Base-by-base conservation (phyloP, 2,888 invertebrate species). In the Venustoraphidia nigricollis region DNA sequence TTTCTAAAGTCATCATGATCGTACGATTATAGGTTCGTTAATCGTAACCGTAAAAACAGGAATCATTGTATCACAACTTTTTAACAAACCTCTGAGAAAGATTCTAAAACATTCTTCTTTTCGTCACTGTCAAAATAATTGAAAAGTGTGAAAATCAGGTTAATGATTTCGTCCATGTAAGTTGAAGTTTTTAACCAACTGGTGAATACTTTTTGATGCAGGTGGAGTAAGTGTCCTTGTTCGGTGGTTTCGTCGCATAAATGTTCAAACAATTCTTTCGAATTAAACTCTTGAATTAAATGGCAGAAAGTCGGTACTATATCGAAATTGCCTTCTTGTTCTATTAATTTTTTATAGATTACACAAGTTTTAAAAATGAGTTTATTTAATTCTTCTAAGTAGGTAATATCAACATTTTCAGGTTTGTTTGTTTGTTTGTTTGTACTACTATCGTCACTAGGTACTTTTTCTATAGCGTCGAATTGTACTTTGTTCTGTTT, bases 131-230 rank as follows among this genome's bases (percentile, higher is more conserved):
- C 61, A 54, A 82, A 60, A 53, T 77, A 72, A 36, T 67, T 66
- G 50, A 81, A 59, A 44, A 81, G 58, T 49, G 75, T 66, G 60
- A 86, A 83, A 43, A 79, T 66, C 10, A 85, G 65, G 56, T 81
- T 76, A 2, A 82, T 66, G 2, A 80, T 71, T 1, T 67, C 60
- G 44, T 72, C 70, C 0, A 67, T 66, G 1, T 27, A 3, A 1
- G 27, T 27, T 6, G 27, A 27, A 27, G 27, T 27, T 27, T 64
- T 55, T 45, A 81, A 62, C 77, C 80, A 79, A 1, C 53, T 55
- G 17, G 62, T 60, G 47, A 74, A 55, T 50, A 62, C 62, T 2
- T 59, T 56, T 11, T 68, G 62, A 49, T 71, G 73, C 51, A 74
- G 61, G 8, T 56, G 53, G 2, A 59, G 8, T 42, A 41, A 48